phyloP scores from a whole-genome alignment of 2,113 vertebrate genomes.

The Ascaphus truei region DNA sequence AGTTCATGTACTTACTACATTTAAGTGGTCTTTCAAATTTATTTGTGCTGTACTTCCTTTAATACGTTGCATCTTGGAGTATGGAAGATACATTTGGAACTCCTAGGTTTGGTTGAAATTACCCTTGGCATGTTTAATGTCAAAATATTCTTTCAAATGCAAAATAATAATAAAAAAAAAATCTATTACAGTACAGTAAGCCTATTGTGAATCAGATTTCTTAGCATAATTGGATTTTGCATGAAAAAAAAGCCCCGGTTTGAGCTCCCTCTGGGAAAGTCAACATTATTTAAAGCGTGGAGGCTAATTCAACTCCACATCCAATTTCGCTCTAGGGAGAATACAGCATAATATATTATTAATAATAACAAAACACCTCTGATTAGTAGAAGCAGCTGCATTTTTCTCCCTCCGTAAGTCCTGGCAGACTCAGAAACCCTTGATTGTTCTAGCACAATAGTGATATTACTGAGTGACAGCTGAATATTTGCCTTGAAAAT shows the following conservation, averaged over 20 bases:
- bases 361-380: conserved; percentile 38
- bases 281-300: conserved; percentile 35
- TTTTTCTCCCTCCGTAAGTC: conserved; percentile 16
- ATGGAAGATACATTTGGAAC: too few relatives aligned
- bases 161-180: neutral
- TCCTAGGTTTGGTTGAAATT: neutral
- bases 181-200: conserved; percentile 3
- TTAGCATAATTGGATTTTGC: conserved; percentile 34
- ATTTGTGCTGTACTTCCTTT: too few relatives aligned
- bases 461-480: conserved; percentile 13
- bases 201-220: conserved; percentile 17
- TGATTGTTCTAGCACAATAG: conserved; percentile 27
- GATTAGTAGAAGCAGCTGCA: conserved; percentile 19
- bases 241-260: conserved; percentile 19
- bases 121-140: neutral
- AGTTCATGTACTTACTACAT: too few relatives aligned
- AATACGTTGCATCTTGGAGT: too few relatives aligned
- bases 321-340: conserved; percentile 33
- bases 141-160: neutral
- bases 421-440: conserved; percentile 16
- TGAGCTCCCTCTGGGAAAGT: conserved; percentile 20
- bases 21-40: too few relatives aligned
- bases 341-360: conserved; percentile 35
- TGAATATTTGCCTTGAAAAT: conserved; percentile 29
- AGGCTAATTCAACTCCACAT: conserved; percentile 27